These are phyloP conservation scores for Melanostoma mellinum DNA, from an alignment of 2,888 invertebrate species.

Conservation along the genomic window DNA sequence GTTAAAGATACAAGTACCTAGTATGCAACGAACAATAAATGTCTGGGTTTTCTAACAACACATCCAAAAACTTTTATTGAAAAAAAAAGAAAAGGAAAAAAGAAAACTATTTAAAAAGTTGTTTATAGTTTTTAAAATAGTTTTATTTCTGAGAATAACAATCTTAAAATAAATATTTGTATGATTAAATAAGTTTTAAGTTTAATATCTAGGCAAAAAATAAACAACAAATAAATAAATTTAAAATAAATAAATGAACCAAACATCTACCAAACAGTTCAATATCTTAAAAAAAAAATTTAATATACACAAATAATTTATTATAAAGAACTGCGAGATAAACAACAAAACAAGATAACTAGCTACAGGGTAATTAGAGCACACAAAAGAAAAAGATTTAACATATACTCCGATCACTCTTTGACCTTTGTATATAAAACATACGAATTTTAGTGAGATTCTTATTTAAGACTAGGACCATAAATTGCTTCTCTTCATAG, in stretches of 20 bases:
- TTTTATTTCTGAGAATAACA: constrained; percentile 52
- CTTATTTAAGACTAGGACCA: constrained; percentile 58
- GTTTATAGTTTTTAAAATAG: constrained; percentile 22
- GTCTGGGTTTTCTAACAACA: neutral
- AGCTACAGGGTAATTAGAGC: constrained; percentile 55
- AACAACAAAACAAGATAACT: constrained; percentile 53
- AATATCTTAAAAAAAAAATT: constrained; percentile 17
- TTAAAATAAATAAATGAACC: constrained; percentile 64
- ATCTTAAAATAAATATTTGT: constrained; percentile 62
- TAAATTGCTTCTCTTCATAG: constrained; percentile 40
- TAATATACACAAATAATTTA: constrained; percentile 33
- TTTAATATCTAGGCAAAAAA: constrained; percentile 34
- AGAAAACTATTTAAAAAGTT: constrained; percentile 5
- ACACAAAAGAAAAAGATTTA: constrained; percentile 11
- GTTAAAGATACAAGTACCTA: too few relatives aligned
- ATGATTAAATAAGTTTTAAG: constrained; percentile 31
- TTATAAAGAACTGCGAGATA: constrained; percentile 38
- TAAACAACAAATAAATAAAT: constrained; percentile 21
- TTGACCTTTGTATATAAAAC: constrained; percentile 46
- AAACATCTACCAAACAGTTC: constrained; percentile 54
- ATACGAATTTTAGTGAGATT: constrained; percentile 66
- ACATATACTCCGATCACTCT: constrained; percentile 33
- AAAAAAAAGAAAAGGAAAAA: neutral
- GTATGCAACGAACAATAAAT: too few relatives aligned
- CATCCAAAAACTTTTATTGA: neutral